These are phyloP conservation scores for Garrulus glandarius DNA, from an alignment of 2,797 vertebrate genomes.

Conservation along the genomic window DNA sequence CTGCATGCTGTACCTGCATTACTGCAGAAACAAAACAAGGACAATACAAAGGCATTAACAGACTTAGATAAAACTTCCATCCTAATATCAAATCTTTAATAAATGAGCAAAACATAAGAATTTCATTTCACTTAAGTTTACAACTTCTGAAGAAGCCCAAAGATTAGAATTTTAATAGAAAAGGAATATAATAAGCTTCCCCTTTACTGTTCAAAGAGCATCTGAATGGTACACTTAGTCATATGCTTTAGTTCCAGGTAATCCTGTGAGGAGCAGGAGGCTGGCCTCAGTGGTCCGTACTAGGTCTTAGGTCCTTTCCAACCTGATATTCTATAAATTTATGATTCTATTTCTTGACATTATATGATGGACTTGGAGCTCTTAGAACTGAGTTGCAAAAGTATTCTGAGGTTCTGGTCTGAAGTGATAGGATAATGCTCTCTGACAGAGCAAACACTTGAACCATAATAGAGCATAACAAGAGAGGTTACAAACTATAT, in stretches of 20 bases:
- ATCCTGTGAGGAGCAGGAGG: not conserved
- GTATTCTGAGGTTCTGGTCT: not conserved
- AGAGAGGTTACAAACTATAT: not conserved
- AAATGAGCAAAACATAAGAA: not conserved
- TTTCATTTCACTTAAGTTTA: not conserved
- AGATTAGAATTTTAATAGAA: not conserved
- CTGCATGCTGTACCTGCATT: not conserved
- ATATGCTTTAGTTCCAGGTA: not conserved
- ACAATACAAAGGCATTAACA: not conserved
- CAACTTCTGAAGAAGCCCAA: not conserved
- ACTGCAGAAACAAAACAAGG: not conserved
- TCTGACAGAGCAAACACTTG: not conserved
- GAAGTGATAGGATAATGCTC: not conserved
- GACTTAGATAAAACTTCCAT: not conserved
- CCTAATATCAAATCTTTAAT: not conserved
- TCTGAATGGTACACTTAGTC: not conserved
- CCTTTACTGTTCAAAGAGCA: accelerated
- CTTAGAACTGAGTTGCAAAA: not conserved
- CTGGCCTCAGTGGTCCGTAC: not conserved
- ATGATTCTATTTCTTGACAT: not conserved
- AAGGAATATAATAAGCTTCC: not conserved
- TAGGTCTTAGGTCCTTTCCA: not conserved
- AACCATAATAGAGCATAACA: accelerated
- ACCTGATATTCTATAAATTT: not conserved
- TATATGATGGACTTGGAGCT: accelerated